Evolutionary conservation across 2,113 vertebrate genomes (phyloP).

Genomic region (Lophura nycthemera): DNA sequence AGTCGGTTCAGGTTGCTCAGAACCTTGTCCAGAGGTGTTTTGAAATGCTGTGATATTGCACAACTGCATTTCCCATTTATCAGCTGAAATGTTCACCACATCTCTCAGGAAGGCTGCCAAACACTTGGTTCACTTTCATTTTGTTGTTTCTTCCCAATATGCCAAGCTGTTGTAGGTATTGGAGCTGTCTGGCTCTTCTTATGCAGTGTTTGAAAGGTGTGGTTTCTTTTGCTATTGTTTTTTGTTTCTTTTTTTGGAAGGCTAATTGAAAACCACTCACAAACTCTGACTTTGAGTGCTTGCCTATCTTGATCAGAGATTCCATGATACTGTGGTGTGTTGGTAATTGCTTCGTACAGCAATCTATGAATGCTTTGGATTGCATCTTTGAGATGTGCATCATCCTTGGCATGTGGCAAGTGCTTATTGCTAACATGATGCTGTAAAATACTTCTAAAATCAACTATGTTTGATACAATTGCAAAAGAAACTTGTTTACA

Average conservation of each 20-base stretch:
- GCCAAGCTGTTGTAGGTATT: neutral
- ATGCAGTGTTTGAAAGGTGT: neutral
- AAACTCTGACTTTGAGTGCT: neutral
- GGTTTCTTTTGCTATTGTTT: neutral
- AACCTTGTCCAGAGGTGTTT: neutral
- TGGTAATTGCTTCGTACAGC: neutral
- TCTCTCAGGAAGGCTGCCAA: neutral
- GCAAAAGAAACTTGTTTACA: neutral
- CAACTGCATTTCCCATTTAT: neutral
- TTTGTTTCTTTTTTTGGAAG: neutral
- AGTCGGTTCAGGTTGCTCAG: neutral
- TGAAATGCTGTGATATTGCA: neutral
- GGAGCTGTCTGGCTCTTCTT: neutral
- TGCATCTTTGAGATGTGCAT: neutral
- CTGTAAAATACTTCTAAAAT: neutral
- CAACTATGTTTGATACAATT: rapidly evolving
- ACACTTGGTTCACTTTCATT: neutral
- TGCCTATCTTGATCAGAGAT: neutral
- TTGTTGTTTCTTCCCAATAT: neutral
- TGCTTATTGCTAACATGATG: neutral
- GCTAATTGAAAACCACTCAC: neutral
- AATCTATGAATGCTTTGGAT: rapidly evolving
- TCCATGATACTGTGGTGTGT: neutral
- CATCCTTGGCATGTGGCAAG: neutral
- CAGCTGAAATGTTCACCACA: rapidly evolving